Conservation (phyloP, 1,140 invertebrate genomes). For the Papilio helenus region DNA sequence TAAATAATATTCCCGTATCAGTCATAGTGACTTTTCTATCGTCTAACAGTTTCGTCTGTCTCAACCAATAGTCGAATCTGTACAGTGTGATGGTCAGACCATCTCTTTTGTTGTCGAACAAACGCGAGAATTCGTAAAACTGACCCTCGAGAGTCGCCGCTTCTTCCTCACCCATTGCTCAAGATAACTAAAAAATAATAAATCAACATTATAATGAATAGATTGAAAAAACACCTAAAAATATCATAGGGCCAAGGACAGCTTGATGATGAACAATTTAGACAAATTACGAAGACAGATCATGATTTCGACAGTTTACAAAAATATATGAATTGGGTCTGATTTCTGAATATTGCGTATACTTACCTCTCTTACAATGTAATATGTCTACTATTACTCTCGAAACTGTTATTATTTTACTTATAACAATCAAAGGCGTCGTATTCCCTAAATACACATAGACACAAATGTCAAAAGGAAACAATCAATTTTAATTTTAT, state of each 20-base stretch:
- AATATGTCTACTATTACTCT: too few species aligned
- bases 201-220: background rate
- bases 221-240: background rate
- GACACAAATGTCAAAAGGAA: background rate
- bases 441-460: background rate
- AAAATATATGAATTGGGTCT: background rate
- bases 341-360: background rate
- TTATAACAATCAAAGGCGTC: background rate
- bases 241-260: background rate
- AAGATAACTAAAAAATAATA: background rate
- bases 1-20: slow-evolving; percentile 70
- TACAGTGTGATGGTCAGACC: slow-evolving; percentile 67
- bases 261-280: too few species aligned
- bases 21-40: slow-evolving; percentile 73
- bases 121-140: slow-evolving; percentile 64
- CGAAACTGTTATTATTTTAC: background rate
- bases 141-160: slow-evolving; percentile 69
- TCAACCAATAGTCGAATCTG: slow-evolving; percentile 70
- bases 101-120: slow-evolving; percentile 63
- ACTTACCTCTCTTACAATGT: background rate
- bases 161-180: slow-evolving; percentile 60
- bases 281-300: background rate
- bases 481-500: background rate
- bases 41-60: slow-evolving; percentile 68
- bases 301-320: background rate